phyloP scores from a whole-genome alignment of 2,888 invertebrate species.

The Oconnorella tubifera region DNA sequence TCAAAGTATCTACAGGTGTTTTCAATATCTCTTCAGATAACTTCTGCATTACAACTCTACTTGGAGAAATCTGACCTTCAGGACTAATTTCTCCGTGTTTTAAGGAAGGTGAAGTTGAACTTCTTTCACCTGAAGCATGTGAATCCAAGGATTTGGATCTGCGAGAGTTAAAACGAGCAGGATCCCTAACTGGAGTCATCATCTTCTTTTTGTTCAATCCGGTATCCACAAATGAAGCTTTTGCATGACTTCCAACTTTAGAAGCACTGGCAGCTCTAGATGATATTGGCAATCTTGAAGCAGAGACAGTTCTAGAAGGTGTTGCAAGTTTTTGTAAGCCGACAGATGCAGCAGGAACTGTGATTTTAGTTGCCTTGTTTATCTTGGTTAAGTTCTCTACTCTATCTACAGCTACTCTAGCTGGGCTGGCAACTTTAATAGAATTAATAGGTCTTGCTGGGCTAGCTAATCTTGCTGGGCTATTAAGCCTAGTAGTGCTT shows the following conservation, averaged over 20 bases:
- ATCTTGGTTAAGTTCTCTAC: background rate
- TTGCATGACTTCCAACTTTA: no score
- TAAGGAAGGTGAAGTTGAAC: no score
- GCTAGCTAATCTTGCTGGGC: background rate
- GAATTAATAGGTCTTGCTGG: background rate
- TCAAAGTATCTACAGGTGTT: no score
- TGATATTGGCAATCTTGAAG: background rate
- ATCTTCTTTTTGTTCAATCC: no score
- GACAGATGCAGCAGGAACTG: no score
- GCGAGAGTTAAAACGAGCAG: background rate
- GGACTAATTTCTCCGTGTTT: no score
- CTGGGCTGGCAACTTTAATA: background rate
- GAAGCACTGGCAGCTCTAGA: background rate
- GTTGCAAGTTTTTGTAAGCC: no score
- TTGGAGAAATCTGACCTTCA: no score
- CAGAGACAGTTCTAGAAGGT: no score
- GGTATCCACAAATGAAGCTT: no score
- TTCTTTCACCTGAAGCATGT: background rate
- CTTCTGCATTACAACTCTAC: no score
- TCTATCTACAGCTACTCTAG: background rate
- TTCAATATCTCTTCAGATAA: no score
- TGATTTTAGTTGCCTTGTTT: background rate
- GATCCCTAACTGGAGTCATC: background rate
- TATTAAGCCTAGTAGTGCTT: background rate
- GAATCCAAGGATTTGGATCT: background rate